Evolutionary conservation across 1,140 invertebrate genomes (phyloP), one percentile per base, ranked within the genome.

Genomic region (Lepidurus apus): DNA sequence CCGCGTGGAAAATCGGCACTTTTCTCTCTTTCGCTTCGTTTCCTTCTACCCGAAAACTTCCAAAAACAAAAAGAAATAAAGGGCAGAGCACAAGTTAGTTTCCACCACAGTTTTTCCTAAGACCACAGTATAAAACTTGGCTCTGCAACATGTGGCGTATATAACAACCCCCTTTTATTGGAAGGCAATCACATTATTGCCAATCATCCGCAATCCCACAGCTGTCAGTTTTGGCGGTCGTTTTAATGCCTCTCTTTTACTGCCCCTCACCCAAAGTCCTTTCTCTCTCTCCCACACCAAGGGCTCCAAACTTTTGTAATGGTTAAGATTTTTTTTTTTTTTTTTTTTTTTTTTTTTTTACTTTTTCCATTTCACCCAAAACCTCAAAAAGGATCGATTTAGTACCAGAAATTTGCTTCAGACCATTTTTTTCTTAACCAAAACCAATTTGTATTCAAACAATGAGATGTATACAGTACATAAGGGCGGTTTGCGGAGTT

Each of bases 1-100:
- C 53, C 53, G 53, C 53, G 53, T 65, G 53, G 53, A 65, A 65
- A 65, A 65, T 65, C 53, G 53, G 53, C 53, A 65, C 53, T 65
- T 65, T 65, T 65, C 53, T 65, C 53, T 65, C 53, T 65, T 65
- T 21, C 53, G 7, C 53, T 65, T 3, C 53, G 53, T 21, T 21
- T 65, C 53, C 21, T 65, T 65, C 5, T 7, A 4, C 9, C 21
- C 21, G 4, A 13, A n/a, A n/a, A 65, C 53, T 65, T n/a, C 9
- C 53, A 65, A 65, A 65, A 65, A 13, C 53, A 65, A 65, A 65
- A 65, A 65, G 53, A 65, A 17, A 65, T 65, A 13, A 65, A 65
- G 53, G 21, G 53, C 53, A 65, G 17, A 21, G 53, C 17, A 65
- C 53, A 65, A 65, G 6, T n/a, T 1, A 21, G 7, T 7, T 13